These are phyloP conservation scores for Propithecus coquereli DNA, from an alignment of 2,113 vertebrate genomes.

Conservation along the genomic window DNA sequence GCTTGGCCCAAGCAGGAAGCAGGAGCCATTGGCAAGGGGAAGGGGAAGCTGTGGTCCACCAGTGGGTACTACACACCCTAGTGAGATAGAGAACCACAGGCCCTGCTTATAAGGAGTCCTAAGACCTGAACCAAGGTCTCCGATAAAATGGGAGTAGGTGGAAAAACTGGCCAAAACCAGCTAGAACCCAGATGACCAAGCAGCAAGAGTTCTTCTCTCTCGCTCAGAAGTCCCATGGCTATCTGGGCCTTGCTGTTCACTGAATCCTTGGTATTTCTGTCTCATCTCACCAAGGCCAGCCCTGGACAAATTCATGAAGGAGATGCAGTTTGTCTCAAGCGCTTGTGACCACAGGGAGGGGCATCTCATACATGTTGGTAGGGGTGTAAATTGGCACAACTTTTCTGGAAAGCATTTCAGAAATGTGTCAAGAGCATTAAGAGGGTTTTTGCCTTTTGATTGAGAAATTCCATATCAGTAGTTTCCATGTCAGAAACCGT, in stretches of 20 bases:
- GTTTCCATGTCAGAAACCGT: not conserved
- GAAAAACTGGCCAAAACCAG: too few species aligned
- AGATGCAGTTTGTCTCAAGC: not conserved
- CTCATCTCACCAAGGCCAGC: not conserved
- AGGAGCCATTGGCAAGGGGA: not conserved
- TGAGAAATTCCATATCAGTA: not conserved
- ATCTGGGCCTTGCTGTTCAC: not conserved
- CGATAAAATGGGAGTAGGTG: too few species aligned
- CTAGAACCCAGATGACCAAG: too few species aligned
- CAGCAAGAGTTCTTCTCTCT: not conserved
- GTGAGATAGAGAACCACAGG: too few species aligned
- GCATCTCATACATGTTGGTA: not conserved
- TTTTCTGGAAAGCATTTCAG: not conserved
- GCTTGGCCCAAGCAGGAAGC: not conserved
- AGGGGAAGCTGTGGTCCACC: not conserved
- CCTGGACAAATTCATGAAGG: not conserved
- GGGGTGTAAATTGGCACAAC: not conserved
- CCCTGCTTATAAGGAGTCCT: too few species aligned
- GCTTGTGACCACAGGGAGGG: not conserved
- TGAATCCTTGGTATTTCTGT: not conserved
- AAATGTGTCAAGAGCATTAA: not conserved
- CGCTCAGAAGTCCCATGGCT: not conserved
- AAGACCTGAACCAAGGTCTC: too few species aligned
- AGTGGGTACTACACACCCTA: not conserved
- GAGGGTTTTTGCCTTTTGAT: not conserved